A percentile compares a stretch with the other conserved stretches of the same genome.
Conservation (phyloP, 2,113 vertebrate species). For the Lonchura striata region DNA sequence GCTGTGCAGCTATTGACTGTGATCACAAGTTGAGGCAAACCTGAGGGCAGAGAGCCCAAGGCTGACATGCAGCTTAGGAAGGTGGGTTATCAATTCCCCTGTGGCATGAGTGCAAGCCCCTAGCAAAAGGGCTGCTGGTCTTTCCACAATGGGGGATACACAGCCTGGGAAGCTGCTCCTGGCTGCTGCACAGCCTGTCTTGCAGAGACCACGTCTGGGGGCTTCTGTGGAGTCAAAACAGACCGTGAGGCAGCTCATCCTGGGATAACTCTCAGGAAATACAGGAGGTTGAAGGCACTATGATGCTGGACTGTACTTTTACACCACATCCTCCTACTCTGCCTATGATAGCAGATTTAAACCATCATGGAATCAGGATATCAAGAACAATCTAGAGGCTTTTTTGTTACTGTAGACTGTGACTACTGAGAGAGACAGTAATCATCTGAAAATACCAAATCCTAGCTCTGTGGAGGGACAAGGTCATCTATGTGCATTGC, state of each 20-base stretch:
- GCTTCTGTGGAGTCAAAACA: neutral
- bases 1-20: neutral
- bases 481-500: neutral
- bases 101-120: neutral
- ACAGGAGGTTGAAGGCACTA: neutral
- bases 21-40: neutral
- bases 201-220: neutral
- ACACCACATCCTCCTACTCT: fast-evolving
- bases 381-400: neutral
- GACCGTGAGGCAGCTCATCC: neutral
- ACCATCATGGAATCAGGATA: neutral
- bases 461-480: neutral
- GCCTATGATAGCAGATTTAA: neutral
- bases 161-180: neutral
- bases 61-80: neutral
- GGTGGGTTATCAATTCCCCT: neutral
- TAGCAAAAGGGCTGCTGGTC: neutral
- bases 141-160: neutral
- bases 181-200: neutral
- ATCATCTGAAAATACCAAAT: neutral
- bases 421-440: neutral
- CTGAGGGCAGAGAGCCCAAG: neutral
- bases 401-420: neutral
- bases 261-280: neutral
- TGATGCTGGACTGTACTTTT: neutral